Base-by-base conservation (phyloP, 2,888 invertebrate genomes). In the Leucophora obtusa region DNA sequence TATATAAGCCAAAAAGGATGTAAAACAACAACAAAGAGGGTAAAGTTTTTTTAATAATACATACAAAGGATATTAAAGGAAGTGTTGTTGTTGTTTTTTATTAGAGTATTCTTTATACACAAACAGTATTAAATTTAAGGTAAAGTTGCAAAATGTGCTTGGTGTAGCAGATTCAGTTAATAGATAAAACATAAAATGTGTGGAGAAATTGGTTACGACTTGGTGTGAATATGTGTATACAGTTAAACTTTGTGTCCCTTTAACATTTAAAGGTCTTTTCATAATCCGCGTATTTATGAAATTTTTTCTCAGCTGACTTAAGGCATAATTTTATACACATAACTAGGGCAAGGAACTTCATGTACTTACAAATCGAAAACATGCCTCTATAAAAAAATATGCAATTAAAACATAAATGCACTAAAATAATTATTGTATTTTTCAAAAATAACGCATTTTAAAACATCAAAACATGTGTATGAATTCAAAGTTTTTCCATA, bases 221-320 rank as follows among this genome's bases (percentile, higher is more conserved):
- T 2, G 3, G n/a, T 7, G 10, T 28, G n/a, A 28, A 1, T 51
- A 18, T 21, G 33, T n/a, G 18, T 2, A n/a, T 60, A 54, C 8
- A 18, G 17, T 43, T 35, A 63, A 69, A 43, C 62, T 53, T 73
- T 43, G 17, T 54, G 47, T 63, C 58, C 63, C 58, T 70, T 78
- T 59, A 47, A 70, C 69, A 47, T 74, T 65, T 54, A 70, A 73
- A 65, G 58, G 73, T 72, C 35, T 68, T 70, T 73, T 35, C 59
- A 69, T 79, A 79, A 74, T 79, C 73, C 69, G 58, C 63, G 59
- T 74, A 65, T 79, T 79, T 79, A 73, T 59, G 53, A 70, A 15
- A 70, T 15, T 66, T 59, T 71, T n/a, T 59, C 43, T 59, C 15
- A 17, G n/a, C 17, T 73, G 58, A 69, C 73, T 51, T 58, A 58